phyloP scores from a whole-genome alignment of 2,888 invertebrate genomes.

The Caenorhabditis sp. region DNA sequence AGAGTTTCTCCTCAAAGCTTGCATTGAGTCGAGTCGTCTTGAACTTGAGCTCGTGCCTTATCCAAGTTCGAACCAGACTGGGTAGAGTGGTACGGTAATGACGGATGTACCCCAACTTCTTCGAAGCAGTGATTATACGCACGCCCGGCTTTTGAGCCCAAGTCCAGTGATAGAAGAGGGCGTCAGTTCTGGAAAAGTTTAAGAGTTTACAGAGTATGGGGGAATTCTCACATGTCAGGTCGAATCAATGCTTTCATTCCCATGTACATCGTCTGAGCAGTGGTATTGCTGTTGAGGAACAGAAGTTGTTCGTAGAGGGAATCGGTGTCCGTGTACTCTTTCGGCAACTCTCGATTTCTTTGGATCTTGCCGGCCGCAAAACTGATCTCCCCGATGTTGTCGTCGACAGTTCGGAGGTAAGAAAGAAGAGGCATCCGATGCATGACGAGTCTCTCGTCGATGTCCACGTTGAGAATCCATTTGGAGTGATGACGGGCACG shows the following conservation, averaged over 20 bases:
- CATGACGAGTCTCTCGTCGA: conserved; percentile 18
- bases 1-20: background rate
- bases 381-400: conserved; percentile 1
- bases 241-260: conserved; percentile 6
- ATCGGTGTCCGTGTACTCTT: background rate
- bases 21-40: background rate
- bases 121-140: background rate
- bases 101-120: background rate
- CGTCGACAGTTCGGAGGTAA: background rate
- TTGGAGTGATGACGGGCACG: conserved; percentile 16
- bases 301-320: background rate
- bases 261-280: background rate
- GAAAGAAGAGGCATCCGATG: background rate
- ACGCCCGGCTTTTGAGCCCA: background rate
- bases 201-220: no score
- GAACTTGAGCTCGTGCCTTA: background rate
- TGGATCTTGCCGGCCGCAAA: conserved; percentile 3
- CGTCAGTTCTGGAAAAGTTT: background rate
- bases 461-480: conserved; percentile 25
- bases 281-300: background rate
- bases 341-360: background rate
- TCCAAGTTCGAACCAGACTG: background rate
- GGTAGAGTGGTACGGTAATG: conserved; percentile 10
- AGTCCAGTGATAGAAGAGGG: conserved; percentile 2
- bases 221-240: conserved; percentile 2